Evolutionary conservation across 2,888 invertebrate genomes (phyloP).

Genomic region (Colostygia pectinataria): DNA sequence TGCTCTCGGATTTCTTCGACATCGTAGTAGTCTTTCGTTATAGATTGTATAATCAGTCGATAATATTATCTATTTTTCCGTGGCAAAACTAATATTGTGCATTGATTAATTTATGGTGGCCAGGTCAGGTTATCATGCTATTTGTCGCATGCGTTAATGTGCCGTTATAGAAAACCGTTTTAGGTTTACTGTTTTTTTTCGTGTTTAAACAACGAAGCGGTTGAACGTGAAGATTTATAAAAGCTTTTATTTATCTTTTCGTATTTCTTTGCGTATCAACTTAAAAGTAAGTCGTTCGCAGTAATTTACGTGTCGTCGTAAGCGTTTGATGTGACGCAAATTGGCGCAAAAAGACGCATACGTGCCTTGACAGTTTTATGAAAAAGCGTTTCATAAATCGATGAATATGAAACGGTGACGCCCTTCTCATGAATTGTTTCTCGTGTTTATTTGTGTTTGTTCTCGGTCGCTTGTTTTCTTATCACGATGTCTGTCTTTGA

Average conservation of each 20-base stretch:
- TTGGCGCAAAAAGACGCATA: slow-evolving; percentile 45
- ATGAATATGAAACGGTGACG: slow-evolving; percentile 52
- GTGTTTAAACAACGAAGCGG: not conserved
- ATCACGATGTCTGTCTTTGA: slow-evolving; percentile 79
- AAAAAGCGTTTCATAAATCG: slow-evolving; percentile 60
- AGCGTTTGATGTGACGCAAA: slow-evolving; percentile 37
- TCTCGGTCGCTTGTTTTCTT: slow-evolving; percentile 78
- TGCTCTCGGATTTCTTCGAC: slow-evolving; percentile 35
- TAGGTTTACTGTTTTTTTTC: slow-evolving; percentile 7
- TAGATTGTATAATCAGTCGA: slow-evolving; percentile 40
- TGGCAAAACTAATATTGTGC: slow-evolving; percentile 20
- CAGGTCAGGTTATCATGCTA: slow-evolving; percentile 47
- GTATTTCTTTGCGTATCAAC: slow-evolving; percentile 5
- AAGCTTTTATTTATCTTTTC: slow-evolving; percentile 11
- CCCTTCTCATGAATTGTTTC: slow-evolving; percentile 77
- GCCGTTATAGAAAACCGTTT: slow-evolving; percentile 25
- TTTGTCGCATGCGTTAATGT: slow-evolving; percentile 40
- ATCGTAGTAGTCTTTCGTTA: slow-evolving; percentile 30
- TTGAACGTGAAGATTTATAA: slow-evolving; percentile 2
- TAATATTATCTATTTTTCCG: slow-evolving; percentile 39
- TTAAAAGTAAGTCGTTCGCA: slow-evolving; percentile 5
- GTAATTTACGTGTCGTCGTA: slow-evolving; percentile 16
- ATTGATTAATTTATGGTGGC: slow-evolving; percentile 30
- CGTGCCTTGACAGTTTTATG: slow-evolving; percentile 53
- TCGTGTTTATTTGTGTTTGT: slow-evolving; percentile 77